phyloP scores from a whole-genome alignment of 2,113 vertebrate species.

The Forbesichthys papilliferus region DNA sequence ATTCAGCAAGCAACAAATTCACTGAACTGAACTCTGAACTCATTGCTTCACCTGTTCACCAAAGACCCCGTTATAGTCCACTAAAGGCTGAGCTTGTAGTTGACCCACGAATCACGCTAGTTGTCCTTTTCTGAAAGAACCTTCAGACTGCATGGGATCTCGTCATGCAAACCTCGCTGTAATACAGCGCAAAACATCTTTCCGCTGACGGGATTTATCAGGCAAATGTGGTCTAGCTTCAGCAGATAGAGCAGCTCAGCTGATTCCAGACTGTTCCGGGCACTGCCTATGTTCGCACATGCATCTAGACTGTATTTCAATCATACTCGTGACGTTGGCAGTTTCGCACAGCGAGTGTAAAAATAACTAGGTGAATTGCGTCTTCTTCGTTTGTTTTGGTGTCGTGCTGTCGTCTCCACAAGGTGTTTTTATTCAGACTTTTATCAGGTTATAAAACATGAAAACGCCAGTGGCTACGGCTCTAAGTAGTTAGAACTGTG shows the following conservation, averaged over 20 bases:
- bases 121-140: constrained; percentile 39
- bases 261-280: constrained; percentile 8
- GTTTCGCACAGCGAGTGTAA: constrained; percentile 2
- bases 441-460: constrained; percentile 3
- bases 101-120: constrained; percentile 32
- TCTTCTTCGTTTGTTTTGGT: background rate
- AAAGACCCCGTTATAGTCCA: constrained; percentile 12
- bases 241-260: background rate
- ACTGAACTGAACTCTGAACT: constrained; percentile 4
- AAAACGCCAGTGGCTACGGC: background rate
- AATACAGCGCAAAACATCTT: constrained; percentile 35
- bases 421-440: constrained; percentile 9
- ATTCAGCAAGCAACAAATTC: background rate
- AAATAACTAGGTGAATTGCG: background rate
- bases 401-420: constrained; percentile 16
- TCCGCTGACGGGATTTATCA: constrained; percentile 40
- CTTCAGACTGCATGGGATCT: constrained; percentile 38
- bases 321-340: background rate
- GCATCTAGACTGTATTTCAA: constrained; percentile 12
- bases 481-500: background rate
- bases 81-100: constrained; percentile 24
- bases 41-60: constrained; percentile 29
- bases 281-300: constrained; percentile 13
- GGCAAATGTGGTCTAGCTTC: constrained; percentile 7
- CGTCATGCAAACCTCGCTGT: constrained; percentile 33